Conservation (phyloP, 2,797 vertebrate genomes). For the Pipistrellus kuhlii region DNA sequence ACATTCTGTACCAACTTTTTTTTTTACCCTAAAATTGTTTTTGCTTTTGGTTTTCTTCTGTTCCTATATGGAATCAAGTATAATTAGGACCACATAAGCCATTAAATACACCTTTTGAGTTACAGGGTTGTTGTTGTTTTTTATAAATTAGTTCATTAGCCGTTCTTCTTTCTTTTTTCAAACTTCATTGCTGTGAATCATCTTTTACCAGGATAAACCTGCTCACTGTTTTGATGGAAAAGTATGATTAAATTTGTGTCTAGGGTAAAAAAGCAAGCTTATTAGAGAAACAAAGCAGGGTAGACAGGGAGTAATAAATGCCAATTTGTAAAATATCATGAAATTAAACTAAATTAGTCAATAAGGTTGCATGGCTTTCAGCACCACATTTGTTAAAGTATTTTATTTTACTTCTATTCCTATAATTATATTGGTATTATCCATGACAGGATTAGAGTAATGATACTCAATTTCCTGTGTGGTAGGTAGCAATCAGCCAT, state of each 20-base stretch:
- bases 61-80: background rate
- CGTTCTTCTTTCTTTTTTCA: background rate
- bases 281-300: background rate
- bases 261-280: background rate
- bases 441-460: background rate
- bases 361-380: constrained; percentile 16
- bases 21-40: background rate
- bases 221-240: background rate
- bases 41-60: background rate
- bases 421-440: constrained; percentile 37
- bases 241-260: background rate
- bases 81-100: constrained; percentile 28
- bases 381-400: constrained; percentile 20
- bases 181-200: background rate
- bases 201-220: constrained; percentile 10
- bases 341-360: constrained; percentile 62
- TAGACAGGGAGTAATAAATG: background rate
- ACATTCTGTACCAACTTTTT: background rate
- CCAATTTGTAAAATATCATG: constrained; percentile 51
- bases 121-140: background rate
- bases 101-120: constrained; percentile 31
- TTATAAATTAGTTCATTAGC: background rate
- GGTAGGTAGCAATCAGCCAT: background rate
- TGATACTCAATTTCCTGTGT: constrained; percentile 50
- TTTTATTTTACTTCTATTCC: constrained; percentile 29